Evolutionary conservation across 2,888 invertebrate species (phyloP), one percentile per base, ranked within the genome.

Genomic region (Melipona beecheii): DNA sequence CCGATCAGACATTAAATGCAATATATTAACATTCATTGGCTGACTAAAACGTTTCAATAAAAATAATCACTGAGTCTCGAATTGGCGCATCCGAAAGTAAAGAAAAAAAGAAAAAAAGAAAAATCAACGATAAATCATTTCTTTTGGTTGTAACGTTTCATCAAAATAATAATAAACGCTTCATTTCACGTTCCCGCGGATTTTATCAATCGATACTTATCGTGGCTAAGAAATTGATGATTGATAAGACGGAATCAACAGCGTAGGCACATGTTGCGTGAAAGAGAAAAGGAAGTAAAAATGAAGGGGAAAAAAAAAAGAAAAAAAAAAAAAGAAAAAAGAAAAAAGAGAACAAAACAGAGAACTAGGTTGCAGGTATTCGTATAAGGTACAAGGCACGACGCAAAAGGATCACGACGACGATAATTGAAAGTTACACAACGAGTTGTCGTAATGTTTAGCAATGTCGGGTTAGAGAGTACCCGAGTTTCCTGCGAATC

Each of bases 391-490:
- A 73, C 50, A 54, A 75, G 82, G 78, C 70, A 70, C 86, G 84
- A 77, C 82, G 87, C 80, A 85, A 80, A 87, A 81, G 87, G 83
- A 85, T 83, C 83, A 88, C 81, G 84, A 83, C 69, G 75, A 75
- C 71, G 87, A 87, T 88, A 87, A 89, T 86, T 87, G 81, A 87
- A 75, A 43, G 83, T 88, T 88, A 77, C 88, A 85, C 78, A 90
- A 89, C 88, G 74, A 60, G 83, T 91, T 89, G 86, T 83, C 87
- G 85, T 88, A 88, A 91, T 84, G 83, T 91, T 90, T 90, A 86
- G 85, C 84, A 83, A 90, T 66, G 78, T 75, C 69, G 78, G 58
- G 78, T 74, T 83, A 76, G 83, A 74, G 58, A 62, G 75, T 81
- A 84, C 24, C 83, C 52, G 79, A 81, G 78, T 86, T 89, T 89